phyloP scores from a whole-genome alignment of 2,888 invertebrate species.

The Eugnorisma glareosa region DNA sequence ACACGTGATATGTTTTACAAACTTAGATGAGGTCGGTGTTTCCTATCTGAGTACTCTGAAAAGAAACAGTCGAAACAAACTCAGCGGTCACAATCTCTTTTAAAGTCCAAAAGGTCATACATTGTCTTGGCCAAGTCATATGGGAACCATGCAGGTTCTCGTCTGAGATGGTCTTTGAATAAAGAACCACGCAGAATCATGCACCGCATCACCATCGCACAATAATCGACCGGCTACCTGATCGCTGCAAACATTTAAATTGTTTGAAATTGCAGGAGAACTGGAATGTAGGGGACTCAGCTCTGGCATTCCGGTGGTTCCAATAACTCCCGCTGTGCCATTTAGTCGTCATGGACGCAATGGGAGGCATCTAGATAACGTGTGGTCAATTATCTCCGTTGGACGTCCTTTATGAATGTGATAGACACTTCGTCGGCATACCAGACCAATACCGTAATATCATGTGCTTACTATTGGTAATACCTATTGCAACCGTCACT shows the following conservation, averaged over 20 bases:
- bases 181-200: neutral
- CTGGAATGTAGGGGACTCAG: conserved; percentile 12
- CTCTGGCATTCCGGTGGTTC: conserved; percentile 17
- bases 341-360: conserved; percentile 31
- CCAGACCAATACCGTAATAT: neutral
- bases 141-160: neutral
- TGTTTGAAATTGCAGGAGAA: neutral
- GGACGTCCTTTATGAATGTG: neutral
- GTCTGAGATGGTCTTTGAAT: neutral
- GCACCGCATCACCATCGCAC: neutral
- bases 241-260: conserved; percentile 18
- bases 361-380: conserved; percentile 24
- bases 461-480: neutral
- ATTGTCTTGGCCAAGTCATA: neutral
- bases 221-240: conserved; percentile 4
- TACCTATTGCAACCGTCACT: neutral
- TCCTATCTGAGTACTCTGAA: neutral
- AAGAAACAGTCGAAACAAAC: neutral
- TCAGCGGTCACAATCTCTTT: neutral
- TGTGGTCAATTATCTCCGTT: conserved; percentile 11
- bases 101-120: neutral
- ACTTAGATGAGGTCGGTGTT: neutral
- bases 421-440: neutral
- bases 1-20: neutral
- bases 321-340: conserved; percentile 25